Evolutionary conservation across 1,140 invertebrate genomes (phyloP).

Genomic region (Adoxophyes honmai): DNA sequence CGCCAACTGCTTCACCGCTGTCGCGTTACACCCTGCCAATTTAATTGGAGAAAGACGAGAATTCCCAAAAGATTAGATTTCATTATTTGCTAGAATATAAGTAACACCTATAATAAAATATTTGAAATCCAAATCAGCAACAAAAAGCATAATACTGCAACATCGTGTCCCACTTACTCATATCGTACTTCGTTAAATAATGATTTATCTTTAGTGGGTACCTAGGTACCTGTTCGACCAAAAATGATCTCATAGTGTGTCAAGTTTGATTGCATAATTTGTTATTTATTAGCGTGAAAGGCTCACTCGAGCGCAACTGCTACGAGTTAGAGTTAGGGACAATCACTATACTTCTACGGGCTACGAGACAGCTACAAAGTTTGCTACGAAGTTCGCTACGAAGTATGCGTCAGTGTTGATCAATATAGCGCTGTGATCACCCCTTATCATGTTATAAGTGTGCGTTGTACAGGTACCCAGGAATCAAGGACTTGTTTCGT

Average conservation of each 20-base stretch:
- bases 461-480: background rate
- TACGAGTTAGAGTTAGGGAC: background rate
- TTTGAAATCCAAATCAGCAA: no score
- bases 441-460: conserved; percentile 7
- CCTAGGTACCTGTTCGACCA: no score
- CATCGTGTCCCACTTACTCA: no score
- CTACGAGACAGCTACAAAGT: background rate
- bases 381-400: conserved; percentile 4
- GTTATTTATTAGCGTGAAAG: conserved; percentile 6
- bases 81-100: no score
- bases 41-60: no score
- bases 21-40: background rate
- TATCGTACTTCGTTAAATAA: no score
- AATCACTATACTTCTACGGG: background rate
- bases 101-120: no score
- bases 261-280: conserved; percentile 12
- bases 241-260: background rate
- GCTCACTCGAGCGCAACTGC: background rate
- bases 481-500: no score
- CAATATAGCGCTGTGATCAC: conserved; percentile 5
- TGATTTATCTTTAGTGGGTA: no score
- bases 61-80: no score
- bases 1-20: background rate
- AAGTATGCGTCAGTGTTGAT: background rate
- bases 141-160: no score